Percentiles rank a stretch among this genome's conserved stretches.
phyloP scores from a whole-genome alignment of 2,888 invertebrate genomes.

The Aelia acuminata region DNA sequence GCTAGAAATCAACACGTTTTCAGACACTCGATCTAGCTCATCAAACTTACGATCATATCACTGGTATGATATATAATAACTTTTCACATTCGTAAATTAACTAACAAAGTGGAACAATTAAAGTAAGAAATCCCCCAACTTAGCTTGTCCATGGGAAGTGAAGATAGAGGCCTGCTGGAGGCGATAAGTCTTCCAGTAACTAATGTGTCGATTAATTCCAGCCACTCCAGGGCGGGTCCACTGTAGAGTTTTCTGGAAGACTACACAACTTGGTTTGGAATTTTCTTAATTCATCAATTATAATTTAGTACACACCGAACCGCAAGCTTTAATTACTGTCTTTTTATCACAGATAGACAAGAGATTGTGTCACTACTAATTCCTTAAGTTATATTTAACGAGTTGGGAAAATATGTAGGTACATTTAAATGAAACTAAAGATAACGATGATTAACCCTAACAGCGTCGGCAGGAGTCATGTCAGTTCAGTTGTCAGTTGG shows the following conservation, averaged over 20 bases:
- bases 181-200: conserved; percentile 1
- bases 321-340: too few relatives aligned
- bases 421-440: too few relatives aligned
- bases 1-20: too few relatives aligned
- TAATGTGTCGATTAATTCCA: neutral
- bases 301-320: neutral
- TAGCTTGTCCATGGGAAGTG: neutral
- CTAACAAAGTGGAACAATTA: neutral
- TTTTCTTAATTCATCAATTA: neutral
- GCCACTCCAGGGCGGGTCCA: neutral
- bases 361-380: too few relatives aligned
- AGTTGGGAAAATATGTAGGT: too few relatives aligned
- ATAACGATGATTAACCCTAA: too few relatives aligned
- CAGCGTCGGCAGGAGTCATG: too few relatives aligned
- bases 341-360: too few relatives aligned
- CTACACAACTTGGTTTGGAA: neutral
- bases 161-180: neutral
- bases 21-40: too few relatives aligned
- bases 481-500: too few relatives aligned
- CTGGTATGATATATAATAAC: neutral
- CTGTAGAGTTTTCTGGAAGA: neutral
- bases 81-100: neutral
- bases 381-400: too few relatives aligned
- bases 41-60: too few relatives aligned
- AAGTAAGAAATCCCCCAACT: neutral